These are phyloP conservation scores for Drosophila mayaguana DNA, from an alignment of 2,888 invertebrate genomes.

Conservation along the genomic window DNA sequence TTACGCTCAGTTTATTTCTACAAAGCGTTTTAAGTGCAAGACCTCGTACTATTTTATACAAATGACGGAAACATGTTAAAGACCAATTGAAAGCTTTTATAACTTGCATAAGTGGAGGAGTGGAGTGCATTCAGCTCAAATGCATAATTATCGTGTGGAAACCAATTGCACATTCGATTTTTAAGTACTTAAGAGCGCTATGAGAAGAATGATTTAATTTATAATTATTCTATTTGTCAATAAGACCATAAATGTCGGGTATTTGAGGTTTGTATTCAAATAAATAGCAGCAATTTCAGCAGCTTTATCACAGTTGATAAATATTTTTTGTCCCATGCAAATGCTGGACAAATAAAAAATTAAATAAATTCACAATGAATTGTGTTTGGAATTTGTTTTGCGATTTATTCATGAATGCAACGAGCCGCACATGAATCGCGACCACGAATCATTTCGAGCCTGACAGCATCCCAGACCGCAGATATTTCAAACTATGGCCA, in stretches of 20 bases:
- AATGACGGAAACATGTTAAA: neutral
- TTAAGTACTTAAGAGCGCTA: neutral
- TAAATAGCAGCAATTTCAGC: neutral
- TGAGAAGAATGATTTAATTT: neutral
- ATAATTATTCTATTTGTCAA: neutral
- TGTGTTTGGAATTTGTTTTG: conserved; percentile 21
- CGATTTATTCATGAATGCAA: conserved; percentile 56
- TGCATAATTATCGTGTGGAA: neutral
- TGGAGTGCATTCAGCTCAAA: neutral
- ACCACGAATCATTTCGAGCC: conserved; percentile 55
- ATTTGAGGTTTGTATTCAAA: neutral
- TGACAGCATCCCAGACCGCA: conserved; percentile 45
- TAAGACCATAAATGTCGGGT: neutral
- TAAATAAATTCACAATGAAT: conserved; percentile 19
- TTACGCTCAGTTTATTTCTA: conserved; percentile 57
- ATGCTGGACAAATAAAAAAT: conserved; percentile 17
- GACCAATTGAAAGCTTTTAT: conserved; percentile 12
- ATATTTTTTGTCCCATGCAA: conserved; percentile 27
- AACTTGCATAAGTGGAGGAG: neutral
- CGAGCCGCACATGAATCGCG: conserved; percentile 35
- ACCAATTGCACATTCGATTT: neutral
- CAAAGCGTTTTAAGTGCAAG: conserved; percentile 44
- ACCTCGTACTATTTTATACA: neutral
- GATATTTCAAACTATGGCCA: conserved; percentile 36
- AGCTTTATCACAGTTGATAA: conserved; percentile 10